Evolutionary conservation across 2,888 invertebrate genomes (phyloP).

Genomic region (Drosophila subquinaria): DNA sequence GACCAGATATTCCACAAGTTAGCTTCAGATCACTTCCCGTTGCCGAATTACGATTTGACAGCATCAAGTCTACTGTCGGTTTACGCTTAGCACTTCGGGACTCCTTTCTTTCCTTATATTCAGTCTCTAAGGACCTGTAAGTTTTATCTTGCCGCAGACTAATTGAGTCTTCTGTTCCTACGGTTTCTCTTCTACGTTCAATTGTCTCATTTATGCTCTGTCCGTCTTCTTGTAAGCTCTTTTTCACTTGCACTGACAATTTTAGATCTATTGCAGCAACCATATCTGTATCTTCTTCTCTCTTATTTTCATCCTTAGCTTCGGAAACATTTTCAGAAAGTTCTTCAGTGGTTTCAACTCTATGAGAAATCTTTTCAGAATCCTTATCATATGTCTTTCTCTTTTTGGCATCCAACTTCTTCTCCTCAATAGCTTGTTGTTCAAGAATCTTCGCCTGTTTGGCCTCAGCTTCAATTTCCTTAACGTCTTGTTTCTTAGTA

Average conservation of each 20-base stretch:
- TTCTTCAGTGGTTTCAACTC: not conserved
- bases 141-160: conserved; percentile 19
- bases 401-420: conserved; percentile 21
- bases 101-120: conserved; percentile 76
- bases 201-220: conserved; percentile 3
- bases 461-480: too few relatives aligned
- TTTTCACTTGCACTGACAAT: not conserved
- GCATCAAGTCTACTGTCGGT: conserved; percentile 86
- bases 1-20: conserved; percentile 91
- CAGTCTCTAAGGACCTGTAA: conserved; percentile 64
- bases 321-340: not conserved
- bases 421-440: conserved; percentile 14
- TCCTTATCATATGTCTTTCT: conserved; percentile 4
- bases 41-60: conserved; percentile 91
- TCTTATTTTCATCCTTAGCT: conserved; percentile 7
- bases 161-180: conserved; percentile 21
- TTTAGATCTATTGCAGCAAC: not conserved
- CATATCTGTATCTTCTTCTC: conserved; percentile 7
- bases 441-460: too few relatives aligned
- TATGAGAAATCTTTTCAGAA: not conserved
- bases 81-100: conserved; percentile 77
- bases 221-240: not conserved
- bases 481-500: too few relatives aligned
- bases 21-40: conserved; percentile 91
- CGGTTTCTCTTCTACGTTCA: not conserved